phyloP scores from a whole-genome alignment of 2,888 invertebrate genomes.

The Amblyjoppa fuscipennis region DNA sequence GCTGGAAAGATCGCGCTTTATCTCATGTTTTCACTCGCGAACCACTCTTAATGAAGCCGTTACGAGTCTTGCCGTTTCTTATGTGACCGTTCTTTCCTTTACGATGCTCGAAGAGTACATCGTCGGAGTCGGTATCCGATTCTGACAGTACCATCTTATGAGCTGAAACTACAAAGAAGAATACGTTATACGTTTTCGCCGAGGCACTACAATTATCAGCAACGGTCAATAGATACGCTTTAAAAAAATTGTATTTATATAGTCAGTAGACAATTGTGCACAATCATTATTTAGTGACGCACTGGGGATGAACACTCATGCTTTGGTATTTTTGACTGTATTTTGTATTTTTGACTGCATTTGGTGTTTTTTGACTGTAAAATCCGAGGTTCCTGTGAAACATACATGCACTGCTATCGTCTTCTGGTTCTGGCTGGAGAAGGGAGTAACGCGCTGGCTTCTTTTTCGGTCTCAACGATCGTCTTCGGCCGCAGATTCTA shows the following conservation, averaged over 20 bases:
- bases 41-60: slow-evolving; percentile 86
- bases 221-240: neutral
- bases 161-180: slow-evolving; percentile 86
- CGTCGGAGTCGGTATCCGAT: slow-evolving; percentile 92
- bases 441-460: slow-evolving; percentile 90
- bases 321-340: slow-evolving; percentile 26
- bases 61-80: slow-evolving; percentile 86
- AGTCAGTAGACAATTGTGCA: slow-evolving; percentile 16
- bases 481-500: slow-evolving; percentile 86
- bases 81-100: slow-evolving; percentile 87
- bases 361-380: slow-evolving; percentile 13
- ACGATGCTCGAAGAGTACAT: slow-evolving; percentile 93
- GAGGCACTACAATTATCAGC: neutral
- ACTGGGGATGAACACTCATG: neutral
- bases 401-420: slow-evolving; percentile 88
- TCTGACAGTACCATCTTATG: slow-evolving; percentile 89
- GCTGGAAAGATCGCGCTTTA: slow-evolving; percentile 11
- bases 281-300: neutral
- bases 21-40: slow-evolving; percentile 87
- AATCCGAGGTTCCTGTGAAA: slow-evolving; percentile 59
- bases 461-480: slow-evolving; percentile 86
- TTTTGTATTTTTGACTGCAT: slow-evolving; percentile 25
- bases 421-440: slow-evolving; percentile 90
- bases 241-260: slow-evolving; percentile 28
- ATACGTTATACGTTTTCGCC: slow-evolving; percentile 15